These are phyloP conservation scores for Agrochola lychnidis DNA, from an alignment of 2,888 invertebrate species.

Conservation along the genomic window DNA sequence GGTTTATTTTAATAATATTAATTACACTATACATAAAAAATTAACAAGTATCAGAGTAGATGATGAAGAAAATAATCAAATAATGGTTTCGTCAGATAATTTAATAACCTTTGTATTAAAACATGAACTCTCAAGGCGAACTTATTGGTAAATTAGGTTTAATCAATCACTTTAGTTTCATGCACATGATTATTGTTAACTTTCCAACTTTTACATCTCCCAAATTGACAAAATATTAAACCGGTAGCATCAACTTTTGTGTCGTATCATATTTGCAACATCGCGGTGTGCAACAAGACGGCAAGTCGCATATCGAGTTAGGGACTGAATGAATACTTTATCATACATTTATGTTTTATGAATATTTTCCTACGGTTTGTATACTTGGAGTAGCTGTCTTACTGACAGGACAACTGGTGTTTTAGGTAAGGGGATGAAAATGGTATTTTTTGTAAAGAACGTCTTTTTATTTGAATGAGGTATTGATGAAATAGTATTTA, in stretches of 20 bases:
- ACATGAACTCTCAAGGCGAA: not conserved
- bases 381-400: slow-evolving; percentile 14
- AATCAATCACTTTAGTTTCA: not conserved
- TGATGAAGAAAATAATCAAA: not conserved
- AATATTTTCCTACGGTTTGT: slow-evolving; percentile 45
- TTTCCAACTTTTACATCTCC: not conserved
- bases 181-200: not conserved
- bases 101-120: no score
- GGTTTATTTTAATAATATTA: not conserved
- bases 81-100: not conserved
- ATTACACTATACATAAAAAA: not conserved
- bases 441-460: slow-evolving; percentile 2
- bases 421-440: slow-evolving; percentile 9
- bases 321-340: slow-evolving; percentile 58
- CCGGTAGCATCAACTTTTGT: slow-evolving; percentile 18
- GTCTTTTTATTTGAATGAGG: slow-evolving; percentile 9
- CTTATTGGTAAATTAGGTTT: not conserved
- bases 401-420: slow-evolving; percentile 23
- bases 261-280: slow-evolving; percentile 45
- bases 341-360: slow-evolving; percentile 55
- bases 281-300: slow-evolving; percentile 39
- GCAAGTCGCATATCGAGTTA: slow-evolving; percentile 56
- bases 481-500: not conserved
- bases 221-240: not conserved
- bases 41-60: not conserved